Evolutionary conservation across 53 echinoderm and acorn worm genomes (phyloP).

Genomic region (Paelopatides confundens): DNA sequence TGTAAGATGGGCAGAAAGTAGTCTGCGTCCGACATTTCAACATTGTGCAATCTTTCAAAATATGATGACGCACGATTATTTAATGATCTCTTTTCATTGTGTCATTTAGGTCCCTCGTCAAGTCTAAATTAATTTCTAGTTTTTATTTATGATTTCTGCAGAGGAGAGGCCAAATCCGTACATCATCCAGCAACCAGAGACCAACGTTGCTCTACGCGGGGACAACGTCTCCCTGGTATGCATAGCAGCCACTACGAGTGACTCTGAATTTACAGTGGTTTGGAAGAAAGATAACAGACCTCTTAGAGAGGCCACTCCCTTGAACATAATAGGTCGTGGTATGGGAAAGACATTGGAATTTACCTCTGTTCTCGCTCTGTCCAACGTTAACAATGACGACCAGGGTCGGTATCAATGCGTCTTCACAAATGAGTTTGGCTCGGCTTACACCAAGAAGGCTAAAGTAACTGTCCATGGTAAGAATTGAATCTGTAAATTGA

Average conservation of each 20-base stretch:
- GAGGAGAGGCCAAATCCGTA: constrained; percentile 84
- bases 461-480: constrained; percentile 87
- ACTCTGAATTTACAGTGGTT: constrained; percentile 66
- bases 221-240: constrained; percentile 90
- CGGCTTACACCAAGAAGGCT: constrained; percentile 85
- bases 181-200: constrained; percentile 89
- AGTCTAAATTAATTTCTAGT: not conserved
- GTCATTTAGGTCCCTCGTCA: not conserved
- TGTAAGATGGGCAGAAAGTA: not conserved
- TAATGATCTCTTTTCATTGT: not conserved
- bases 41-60: not conserved
- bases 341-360: constrained; percentile 68
- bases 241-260: constrained; percentile 85
- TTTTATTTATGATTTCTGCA: constrained; percentile 25
- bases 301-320: constrained; percentile 55
- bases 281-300: constrained; percentile 93
- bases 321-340: constrained; percentile 62
- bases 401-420: constrained; percentile 93
- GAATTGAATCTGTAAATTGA: no score
- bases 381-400: constrained; percentile 72
- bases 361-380: constrained; percentile 76
- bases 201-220: constrained; percentile 69
- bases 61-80: not conserved
- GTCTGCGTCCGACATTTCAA: not conserved
- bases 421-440: constrained; percentile 88